phyloP scores from a whole-genome alignment of 2,113 vertebrate species.

The Monarcha castaneiventris region DNA sequence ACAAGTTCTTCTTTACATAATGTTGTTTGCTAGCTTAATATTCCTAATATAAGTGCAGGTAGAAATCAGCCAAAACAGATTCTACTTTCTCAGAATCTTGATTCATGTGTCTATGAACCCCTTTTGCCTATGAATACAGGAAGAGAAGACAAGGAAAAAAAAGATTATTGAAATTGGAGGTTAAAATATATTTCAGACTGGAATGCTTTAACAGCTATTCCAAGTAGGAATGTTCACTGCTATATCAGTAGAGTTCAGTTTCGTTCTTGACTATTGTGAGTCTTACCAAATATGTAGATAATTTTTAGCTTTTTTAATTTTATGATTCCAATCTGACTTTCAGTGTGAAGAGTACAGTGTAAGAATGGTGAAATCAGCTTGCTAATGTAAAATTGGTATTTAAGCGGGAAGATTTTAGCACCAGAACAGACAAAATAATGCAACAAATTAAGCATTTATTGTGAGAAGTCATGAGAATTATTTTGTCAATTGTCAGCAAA shows the following conservation, averaged over 20 bases:
- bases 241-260: neutral
- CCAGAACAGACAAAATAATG: neutral
- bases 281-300: neutral
- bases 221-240: neutral
- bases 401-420: neutral
- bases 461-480: constrained; percentile 33
- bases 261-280: neutral
- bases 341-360: neutral
- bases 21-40: neutral
- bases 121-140: neutral
- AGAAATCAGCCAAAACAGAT: neutral
- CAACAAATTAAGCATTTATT: constrained; percentile 10
- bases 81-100: neutral
- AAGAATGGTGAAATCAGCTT: neutral
- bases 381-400: neutral
- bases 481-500: constrained; percentile 47
- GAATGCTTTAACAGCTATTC: neutral
- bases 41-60: neutral
- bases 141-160: neutral
- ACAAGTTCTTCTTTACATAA: neutral
- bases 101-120: neutral
- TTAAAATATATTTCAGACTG: neutral
- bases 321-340: neutral
- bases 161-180: neutral
- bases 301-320: neutral